These are phyloP conservation scores for Orius laevigatus DNA, from an alignment of 1,140 invertebrate genomes.

Conservation along the genomic window DNA sequence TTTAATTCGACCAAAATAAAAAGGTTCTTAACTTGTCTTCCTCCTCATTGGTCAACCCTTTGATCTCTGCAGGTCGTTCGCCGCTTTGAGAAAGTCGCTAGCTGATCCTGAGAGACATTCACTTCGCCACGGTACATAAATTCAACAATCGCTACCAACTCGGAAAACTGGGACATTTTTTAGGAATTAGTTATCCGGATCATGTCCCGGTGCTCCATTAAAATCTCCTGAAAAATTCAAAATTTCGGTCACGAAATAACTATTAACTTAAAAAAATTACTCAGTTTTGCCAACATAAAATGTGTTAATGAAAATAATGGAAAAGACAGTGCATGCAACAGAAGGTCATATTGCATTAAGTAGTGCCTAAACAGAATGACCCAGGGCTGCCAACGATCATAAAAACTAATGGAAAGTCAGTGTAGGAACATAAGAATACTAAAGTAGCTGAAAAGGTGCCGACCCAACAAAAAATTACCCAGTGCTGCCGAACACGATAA, in stretches of 20 bases:
- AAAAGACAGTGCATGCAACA: too few relatives aligned
- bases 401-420: too few relatives aligned
- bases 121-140: conserved; percentile 81
- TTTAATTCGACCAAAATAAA: not conserved
- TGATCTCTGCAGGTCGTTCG: conserved; percentile 68
- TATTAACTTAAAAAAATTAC: too few relatives aligned
- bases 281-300: too few relatives aligned
- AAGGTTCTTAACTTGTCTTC: not conserved
- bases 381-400: too few relatives aligned
- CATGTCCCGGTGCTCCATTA: conserved; percentile 33
- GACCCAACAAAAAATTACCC: too few relatives aligned
- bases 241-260: not conserved
- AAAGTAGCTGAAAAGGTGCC: too few relatives aligned
- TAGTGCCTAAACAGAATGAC: too few relatives aligned
- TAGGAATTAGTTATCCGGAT: conserved; percentile 61
- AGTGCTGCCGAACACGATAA: too few relatives aligned
- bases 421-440: too few relatives aligned
- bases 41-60: conserved; percentile 43
- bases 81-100: conserved; percentile 65
- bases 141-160: conserved; percentile 58
- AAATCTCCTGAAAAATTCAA: conserved; percentile 15
- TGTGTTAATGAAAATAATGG: too few relatives aligned
- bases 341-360: too few relatives aligned
- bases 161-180: conserved; percentile 61
- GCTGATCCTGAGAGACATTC: conserved; percentile 66